Conservation (phyloP, 2,888 invertebrate species). For the Dynastes hyllus region DNA sequence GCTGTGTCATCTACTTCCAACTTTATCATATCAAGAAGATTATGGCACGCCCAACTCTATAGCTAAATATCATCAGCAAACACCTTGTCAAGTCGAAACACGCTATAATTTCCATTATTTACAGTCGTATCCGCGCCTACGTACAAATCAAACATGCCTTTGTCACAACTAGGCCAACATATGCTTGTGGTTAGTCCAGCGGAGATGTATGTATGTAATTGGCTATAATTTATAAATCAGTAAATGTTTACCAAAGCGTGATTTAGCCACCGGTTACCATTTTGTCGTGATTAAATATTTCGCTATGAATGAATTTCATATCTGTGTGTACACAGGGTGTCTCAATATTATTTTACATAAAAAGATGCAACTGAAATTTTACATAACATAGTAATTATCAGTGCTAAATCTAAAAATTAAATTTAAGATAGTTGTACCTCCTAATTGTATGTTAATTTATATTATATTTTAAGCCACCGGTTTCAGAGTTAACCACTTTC, state of each 20-base stretch:
- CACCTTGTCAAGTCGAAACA: not conserved
- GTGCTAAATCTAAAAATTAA: no score
- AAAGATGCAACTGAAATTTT: no score
- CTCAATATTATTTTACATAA: no score
- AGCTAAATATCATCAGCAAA: not conserved
- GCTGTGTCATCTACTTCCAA: no score
- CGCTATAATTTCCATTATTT: slow-evolving; percentile 13
- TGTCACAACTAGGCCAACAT: slow-evolving; percentile 12
- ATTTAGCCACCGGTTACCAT: not conserved
- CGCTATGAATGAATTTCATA: not conserved
- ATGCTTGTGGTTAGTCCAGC: slow-evolving; percentile 5
- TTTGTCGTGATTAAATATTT: slow-evolving; percentile 6
- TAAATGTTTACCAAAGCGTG: slow-evolving; percentile 14
- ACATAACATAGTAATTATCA: no score
- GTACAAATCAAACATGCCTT: slow-evolving; percentile 27
- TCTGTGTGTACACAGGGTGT: not conserved
- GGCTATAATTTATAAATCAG: slow-evolving; percentile 33
- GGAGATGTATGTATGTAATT: not conserved
- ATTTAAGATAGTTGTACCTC: no score
- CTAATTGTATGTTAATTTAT: no score
- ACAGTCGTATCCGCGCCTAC: not conserved
- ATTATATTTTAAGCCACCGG: no score
- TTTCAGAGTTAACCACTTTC: no score
- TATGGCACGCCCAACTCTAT: not conserved
- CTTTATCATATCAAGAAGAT: no score